Evolutionary conservation across 2,113 vertebrate genomes (phyloP).

Genomic region (Bos indicus): DNA sequence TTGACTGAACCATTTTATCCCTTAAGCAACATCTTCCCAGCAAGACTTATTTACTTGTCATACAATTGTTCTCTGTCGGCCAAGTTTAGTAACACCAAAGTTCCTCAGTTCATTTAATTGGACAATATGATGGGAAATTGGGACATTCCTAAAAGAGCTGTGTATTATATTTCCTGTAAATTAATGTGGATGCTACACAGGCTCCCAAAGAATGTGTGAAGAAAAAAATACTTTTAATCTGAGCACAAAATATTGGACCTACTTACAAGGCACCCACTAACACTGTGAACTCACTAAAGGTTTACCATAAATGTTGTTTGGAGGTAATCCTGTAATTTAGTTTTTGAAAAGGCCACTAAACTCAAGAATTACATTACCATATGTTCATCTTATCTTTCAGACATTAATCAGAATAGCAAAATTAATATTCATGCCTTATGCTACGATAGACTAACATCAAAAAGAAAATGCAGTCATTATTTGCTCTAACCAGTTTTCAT

Average conservation of each 20-base stretch:
- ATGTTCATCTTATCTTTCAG: neutral
- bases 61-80: slow-evolving; percentile 44
- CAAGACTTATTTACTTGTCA: slow-evolving; percentile 73
- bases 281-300: neutral
- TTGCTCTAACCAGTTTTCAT: neutral
- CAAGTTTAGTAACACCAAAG: slow-evolving; percentile 45
- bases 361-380: neutral
- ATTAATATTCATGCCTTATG: neutral
- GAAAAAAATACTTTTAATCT: neutral
- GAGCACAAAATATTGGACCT: neutral
- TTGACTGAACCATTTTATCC: slow-evolving; percentile 59
- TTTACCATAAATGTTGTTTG: neutral
- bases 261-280: neutral
- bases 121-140: slow-evolving; percentile 62
- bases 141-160: slow-evolving; percentile 47
- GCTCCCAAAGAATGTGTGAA: neutral
- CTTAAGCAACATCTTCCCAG: slow-evolving; percentile 82
- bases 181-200: neutral
- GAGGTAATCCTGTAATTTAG: neutral
- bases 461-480: neutral
- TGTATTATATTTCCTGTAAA: neutral
- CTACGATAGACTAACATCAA: neutral
- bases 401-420: neutral
- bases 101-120: slow-evolving; percentile 38
- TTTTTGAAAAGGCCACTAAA: neutral